These are phyloP conservation scores for Rafetus swinhoei DNA, from an alignment of 2,113 vertebrate genomes.

Conservation along the genomic window DNA sequence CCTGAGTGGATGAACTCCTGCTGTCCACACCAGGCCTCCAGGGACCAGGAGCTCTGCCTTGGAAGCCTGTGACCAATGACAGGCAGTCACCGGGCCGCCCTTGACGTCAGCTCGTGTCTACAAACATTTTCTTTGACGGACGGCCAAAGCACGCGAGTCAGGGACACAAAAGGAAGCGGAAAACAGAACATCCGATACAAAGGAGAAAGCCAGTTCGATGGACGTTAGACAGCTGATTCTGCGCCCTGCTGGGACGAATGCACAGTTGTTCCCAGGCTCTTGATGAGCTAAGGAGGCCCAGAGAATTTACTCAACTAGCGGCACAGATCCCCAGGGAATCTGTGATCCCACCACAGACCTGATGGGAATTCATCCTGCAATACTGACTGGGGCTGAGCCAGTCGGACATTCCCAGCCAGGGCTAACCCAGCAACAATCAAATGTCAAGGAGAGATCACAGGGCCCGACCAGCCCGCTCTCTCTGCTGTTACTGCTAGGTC, in stretches of 20 bases:
- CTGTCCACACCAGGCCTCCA: background rate
- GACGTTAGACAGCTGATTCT: background rate
- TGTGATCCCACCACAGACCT: fast-evolving
- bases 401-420: background rate
- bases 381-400: background rate
- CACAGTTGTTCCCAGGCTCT: background rate
- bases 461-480: background rate
- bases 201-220: fast-evolving
- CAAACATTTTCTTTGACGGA: constrained; percentile 39
- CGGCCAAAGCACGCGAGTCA: background rate
- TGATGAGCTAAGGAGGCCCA: background rate
- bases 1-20: background rate
- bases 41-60: background rate
- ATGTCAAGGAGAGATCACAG: background rate
- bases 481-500: background rate
- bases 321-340: background rate
- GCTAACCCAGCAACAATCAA: background rate
- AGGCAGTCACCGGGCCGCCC: background rate
- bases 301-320: background rate
- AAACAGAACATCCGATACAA: background rate
- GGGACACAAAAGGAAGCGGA: background rate
- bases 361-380: background rate
- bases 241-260: background rate
- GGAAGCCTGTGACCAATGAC: background rate
- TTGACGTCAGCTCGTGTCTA: constrained; percentile 7